Conservation (phyloP, 2,113 vertebrate species). For the Pituophis catenifer region DNA sequence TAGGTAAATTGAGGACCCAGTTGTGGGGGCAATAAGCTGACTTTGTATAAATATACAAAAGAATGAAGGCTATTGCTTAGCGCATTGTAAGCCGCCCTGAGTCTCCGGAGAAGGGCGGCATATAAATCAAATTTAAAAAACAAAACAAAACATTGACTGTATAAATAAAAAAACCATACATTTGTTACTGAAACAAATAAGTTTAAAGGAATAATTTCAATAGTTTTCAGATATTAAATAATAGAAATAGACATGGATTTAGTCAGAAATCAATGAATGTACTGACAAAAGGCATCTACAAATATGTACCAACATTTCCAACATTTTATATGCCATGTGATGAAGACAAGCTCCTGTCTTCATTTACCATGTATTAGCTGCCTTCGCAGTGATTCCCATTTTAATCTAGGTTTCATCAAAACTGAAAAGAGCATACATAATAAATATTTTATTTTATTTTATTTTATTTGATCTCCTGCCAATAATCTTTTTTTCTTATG, state of each 20-base stretch:
- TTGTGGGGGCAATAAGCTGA: no score
- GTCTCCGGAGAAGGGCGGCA: no score
- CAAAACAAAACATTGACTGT: not conserved
- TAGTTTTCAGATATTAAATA: not conserved
- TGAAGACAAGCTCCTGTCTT: no score
- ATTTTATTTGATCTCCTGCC: not conserved
- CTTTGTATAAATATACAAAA: no score
- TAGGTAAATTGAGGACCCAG: no score
- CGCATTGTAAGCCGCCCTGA: no score
- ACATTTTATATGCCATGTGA: not conserved
- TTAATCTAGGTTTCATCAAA: not conserved
- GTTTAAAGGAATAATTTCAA: not conserved
- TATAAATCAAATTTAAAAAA: no score
- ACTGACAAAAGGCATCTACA: not conserved
- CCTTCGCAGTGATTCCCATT: not conserved
- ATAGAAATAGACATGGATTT: not conserved
- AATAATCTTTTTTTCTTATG: not conserved
- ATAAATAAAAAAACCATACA: not conserved
- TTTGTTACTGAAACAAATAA: not conserved
- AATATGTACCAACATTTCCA: not conserved
- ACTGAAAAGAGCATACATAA: not conserved
- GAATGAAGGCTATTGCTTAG: no score
- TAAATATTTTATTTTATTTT: not conserved
- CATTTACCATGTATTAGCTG: not conserved
- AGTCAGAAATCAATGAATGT: not conserved